Conservation (phyloP, 1,140 invertebrate species). For the Sycophila sp. region DNA sequence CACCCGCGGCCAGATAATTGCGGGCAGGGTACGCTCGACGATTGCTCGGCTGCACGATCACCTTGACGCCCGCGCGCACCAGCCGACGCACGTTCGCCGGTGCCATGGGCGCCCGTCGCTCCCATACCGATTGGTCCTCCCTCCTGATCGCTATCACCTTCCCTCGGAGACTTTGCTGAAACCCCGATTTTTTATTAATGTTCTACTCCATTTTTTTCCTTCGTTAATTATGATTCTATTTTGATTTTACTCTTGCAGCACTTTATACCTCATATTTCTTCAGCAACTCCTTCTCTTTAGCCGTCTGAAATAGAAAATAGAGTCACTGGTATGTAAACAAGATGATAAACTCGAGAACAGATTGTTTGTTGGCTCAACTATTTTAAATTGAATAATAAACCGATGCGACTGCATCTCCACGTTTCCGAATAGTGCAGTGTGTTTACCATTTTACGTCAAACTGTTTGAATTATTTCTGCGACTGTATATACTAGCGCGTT, state of each 20-base stretch:
- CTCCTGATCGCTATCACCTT: constrained; percentile 85
- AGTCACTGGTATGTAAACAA: too few species aligned
- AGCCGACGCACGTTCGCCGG: constrained; percentile 91
- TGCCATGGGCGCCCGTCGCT: constrained; percentile 92
- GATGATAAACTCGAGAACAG: too few species aligned
- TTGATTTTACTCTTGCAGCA: neutral
- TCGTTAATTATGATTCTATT: neutral
- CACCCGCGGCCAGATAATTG: constrained; percentile 76
- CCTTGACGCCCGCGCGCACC: constrained; percentile 87
- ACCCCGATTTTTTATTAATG: neutral
- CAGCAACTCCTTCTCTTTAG: constrained; percentile 30
- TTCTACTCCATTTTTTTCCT: neutral
- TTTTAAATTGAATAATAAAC: too few species aligned
- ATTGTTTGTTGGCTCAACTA: too few species aligned
- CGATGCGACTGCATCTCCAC: too few species aligned
- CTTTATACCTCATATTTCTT: constrained; percentile 30
- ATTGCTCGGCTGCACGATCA: constrained; percentile 98
- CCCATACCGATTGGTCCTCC: constrained; percentile 98
- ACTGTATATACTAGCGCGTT: too few species aligned
- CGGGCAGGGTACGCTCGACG: constrained; percentile 96
- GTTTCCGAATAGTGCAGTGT: too few species aligned
- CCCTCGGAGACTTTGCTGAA: constrained; percentile 52
- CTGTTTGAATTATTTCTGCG: too few species aligned
- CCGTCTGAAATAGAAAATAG: constrained; percentile 18
- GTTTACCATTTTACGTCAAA: too few species aligned